phyloP scores from a whole-genome alignment of 2,113 vertebrate species.

The Clinocottus analis region DNA sequence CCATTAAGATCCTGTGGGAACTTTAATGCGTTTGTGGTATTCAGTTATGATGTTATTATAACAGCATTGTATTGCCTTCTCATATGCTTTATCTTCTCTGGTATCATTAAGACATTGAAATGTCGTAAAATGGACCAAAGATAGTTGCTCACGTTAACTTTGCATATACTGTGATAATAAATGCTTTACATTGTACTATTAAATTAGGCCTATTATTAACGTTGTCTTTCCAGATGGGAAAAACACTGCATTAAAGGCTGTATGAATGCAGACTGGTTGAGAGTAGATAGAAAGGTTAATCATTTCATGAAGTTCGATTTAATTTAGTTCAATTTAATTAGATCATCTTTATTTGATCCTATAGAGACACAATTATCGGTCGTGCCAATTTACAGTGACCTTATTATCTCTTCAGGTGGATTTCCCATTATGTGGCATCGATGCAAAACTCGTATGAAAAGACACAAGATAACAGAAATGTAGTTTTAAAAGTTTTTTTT shows the following conservation, averaged over 20 bases:
- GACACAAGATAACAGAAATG: background rate
- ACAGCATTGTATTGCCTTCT: background rate
- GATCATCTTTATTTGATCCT: background rate
- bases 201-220: background rate
- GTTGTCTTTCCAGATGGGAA: constrained; percentile 4
- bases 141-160: background rate
- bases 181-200: background rate
- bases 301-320: background rate
- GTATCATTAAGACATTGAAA: background rate
- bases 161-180: background rate
- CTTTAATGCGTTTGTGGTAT: background rate
- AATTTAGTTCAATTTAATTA: background rate
- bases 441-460: background rate
- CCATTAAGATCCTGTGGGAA: background rate
- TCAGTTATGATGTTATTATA: background rate
- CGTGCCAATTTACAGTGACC: background rate
- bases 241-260: constrained; percentile 1
- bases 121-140: background rate
- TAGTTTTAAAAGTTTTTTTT: constrained; percentile 27
- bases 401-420: background rate
- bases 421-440: background rate
- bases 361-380: background rate
- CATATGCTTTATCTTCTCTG: background rate
- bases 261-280: background rate
- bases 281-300: background rate